Percentiles rank a stretch among this genome's conserved stretches.
Conservation (phyloP, 1,140 invertebrate species). For the Cyclargus thomasi region DNA sequence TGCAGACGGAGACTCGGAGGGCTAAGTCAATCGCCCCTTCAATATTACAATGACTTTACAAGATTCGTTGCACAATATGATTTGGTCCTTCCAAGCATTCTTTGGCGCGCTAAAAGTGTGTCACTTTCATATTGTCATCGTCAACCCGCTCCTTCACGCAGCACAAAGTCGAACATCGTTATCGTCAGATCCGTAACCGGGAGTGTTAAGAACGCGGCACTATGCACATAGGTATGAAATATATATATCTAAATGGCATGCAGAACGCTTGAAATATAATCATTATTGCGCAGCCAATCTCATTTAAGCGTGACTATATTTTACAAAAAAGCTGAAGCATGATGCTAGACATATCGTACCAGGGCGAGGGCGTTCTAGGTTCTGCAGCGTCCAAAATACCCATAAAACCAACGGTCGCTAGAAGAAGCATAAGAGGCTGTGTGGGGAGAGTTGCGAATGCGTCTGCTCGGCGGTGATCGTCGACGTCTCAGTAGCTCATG, state of each 20-base stretch:
- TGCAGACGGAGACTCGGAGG: constrained; percentile 69
- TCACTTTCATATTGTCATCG: constrained; percentile 71
- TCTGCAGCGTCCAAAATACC: constrained; percentile 71
- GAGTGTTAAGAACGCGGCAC: constrained; percentile 66
- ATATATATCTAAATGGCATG: constrained; percentile 76
- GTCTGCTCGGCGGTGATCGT: constrained; percentile 56
- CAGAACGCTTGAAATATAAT: constrained; percentile 79
- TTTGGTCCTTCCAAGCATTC: constrained; percentile 73
- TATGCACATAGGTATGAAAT: constrained; percentile 73
- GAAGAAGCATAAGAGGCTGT: constrained; percentile 70
- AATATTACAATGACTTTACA: constrained; percentile 75
- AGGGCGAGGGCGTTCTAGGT: constrained; percentile 72
- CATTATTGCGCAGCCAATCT: constrained; percentile 75
- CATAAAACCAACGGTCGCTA: constrained; percentile 72
- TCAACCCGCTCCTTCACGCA: constrained; percentile 10
- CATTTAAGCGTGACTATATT: constrained; percentile 75
- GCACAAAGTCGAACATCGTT: constrained; percentile 30
- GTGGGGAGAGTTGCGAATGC: constrained; percentile 56
- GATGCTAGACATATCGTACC: constrained; percentile 73
- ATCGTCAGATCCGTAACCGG: constrained; percentile 58
- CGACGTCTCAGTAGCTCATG: constrained; percentile 52
- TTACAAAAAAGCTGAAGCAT: constrained; percentile 75
- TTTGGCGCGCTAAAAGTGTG: constrained; percentile 67
- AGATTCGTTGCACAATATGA: constrained; percentile 75
- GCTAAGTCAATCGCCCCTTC: constrained; percentile 69